phyloP scores from a whole-genome alignment of 2,797 vertebrate genomes.

The Pseudomugil gertrudae region DNA sequence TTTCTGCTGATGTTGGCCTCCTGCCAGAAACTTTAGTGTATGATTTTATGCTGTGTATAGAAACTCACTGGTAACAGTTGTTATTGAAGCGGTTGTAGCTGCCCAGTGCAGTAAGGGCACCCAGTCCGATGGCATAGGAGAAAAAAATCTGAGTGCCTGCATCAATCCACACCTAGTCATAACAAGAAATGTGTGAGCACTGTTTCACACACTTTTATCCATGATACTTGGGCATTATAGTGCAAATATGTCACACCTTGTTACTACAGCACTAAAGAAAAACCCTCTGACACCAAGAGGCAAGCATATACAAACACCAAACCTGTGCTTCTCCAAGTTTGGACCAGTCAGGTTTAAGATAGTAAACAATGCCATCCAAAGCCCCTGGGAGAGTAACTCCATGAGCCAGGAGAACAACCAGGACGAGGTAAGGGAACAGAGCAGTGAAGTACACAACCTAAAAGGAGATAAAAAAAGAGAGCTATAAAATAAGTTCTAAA shows the following conservation, averaged over 20 bases:
- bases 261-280: not conserved
- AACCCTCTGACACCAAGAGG: not conserved
- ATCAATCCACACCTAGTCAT: constrained; percentile 85
- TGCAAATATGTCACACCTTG: not conserved
- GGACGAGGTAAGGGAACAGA: constrained; percentile 86
- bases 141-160: constrained; percentile 89
- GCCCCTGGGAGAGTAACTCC: constrained; percentile 86
- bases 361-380: constrained; percentile 85
- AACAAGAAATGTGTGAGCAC: constrained; percentile 24
- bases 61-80: constrained; percentile 88
- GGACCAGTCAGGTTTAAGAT: constrained; percentile 88
- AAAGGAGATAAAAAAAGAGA: constrained; percentile 33
- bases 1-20: constrained; percentile 36
- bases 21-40: constrained; percentile 32
- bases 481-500: constrained; percentile 29
- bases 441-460: constrained; percentile 89
- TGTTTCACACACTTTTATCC: constrained; percentile 2
- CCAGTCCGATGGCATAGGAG: constrained; percentile 88
- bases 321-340: constrained; percentile 88
- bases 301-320: constrained; percentile 9
- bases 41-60: constrained; percentile 36
- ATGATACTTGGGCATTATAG: not conserved
- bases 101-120: constrained; percentile 85
- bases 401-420: constrained; percentile 85
- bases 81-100: constrained; percentile 90